A percentile compares a stretch with the other conserved stretches of the same genome.
These are phyloP conservation scores for Oreohelix idahoensis DNA, from an alignment of 1,140 invertebrate genomes.

Conservation along the genomic window DNA sequence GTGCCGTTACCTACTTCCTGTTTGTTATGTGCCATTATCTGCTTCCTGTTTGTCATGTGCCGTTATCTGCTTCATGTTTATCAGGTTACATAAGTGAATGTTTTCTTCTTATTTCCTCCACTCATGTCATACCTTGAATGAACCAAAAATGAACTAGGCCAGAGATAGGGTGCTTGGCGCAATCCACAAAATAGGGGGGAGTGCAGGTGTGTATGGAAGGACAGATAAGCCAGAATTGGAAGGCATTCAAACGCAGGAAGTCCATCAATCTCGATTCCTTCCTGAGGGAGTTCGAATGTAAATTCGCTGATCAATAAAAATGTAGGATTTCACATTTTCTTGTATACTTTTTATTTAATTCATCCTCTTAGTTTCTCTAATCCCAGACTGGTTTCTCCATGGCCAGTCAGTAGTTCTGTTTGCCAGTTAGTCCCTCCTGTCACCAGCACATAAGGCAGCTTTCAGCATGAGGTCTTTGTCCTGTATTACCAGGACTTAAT, in stretches of 20 bases:
- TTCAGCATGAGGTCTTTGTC: too few relatives aligned
- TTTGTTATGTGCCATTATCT: too few relatives aligned
- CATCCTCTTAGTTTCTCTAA: too few relatives aligned
- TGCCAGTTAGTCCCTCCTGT: too few relatives aligned
- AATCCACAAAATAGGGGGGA: slow-evolving; percentile 35
- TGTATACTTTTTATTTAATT: too few relatives aligned
- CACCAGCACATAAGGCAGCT: too few relatives aligned
- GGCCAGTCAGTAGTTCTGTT: too few relatives aligned
- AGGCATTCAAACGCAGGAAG: slow-evolving; percentile 12
- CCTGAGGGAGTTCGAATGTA: slow-evolving; percentile 15
- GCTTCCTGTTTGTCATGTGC: too few relatives aligned
- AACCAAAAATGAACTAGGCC: slow-evolving; percentile 23
- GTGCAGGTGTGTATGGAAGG: slow-evolving; percentile 24
- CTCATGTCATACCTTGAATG: not conserved
- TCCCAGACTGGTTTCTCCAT: too few relatives aligned
- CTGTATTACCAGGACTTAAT: too few relatives aligned
- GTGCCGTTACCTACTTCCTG: too few relatives aligned
- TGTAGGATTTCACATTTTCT: not conserved
- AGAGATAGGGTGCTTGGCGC: slow-evolving; percentile 21
- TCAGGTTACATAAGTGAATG: not conserved
- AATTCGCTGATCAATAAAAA: not conserved
- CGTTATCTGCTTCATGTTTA: too few relatives aligned
- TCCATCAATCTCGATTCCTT: slow-evolving; percentile 16
- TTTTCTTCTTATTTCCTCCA: not conserved
- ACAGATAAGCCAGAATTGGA: slow-evolving; percentile 16